Evolutionary conservation across 2,888 invertebrate species (phyloP).

Genomic region (Acleris laterana): DNA sequence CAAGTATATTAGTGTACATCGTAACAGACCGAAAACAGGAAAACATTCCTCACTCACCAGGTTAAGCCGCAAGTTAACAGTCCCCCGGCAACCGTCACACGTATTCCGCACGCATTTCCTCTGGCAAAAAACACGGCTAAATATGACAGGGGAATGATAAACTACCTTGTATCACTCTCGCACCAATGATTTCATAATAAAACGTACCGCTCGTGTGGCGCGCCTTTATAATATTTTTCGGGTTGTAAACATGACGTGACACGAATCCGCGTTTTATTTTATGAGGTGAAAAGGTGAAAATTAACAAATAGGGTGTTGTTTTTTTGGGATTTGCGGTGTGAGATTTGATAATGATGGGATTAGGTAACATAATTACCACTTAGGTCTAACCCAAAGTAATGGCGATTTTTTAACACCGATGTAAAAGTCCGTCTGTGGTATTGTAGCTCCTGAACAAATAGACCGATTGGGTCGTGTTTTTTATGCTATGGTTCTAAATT

Average conservation of each 20-base stretch:
- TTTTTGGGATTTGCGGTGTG: neutral
- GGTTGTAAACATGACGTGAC: conserved; percentile 36
- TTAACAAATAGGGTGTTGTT: conserved; percentile 20
- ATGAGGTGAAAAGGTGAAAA: conserved; percentile 33
- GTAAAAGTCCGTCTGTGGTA: too few species aligned
- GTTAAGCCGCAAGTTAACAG: conserved; percentile 30
- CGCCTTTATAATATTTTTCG: conserved; percentile 37
- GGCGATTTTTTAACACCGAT: too few species aligned
- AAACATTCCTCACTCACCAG: conserved; percentile 23
- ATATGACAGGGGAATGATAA: conserved; percentile 64
- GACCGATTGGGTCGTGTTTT: too few species aligned
- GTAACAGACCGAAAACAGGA: conserved; percentile 6
- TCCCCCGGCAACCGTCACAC: conserved; percentile 26
- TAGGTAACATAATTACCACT: too few species aligned
- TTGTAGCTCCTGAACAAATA: too few species aligned
- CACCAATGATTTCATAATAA: conserved; percentile 55
- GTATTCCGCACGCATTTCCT: conserved; percentile 40
- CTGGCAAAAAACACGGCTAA: conserved; percentile 51
- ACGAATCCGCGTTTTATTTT: conserved; percentile 31
- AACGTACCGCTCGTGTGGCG: conserved; percentile 43
- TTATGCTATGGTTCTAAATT: too few species aligned
- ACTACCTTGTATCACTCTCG: conserved; percentile 59
- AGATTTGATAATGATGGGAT: too few species aligned
- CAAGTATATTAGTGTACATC: neutral
- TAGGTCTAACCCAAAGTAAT: too few species aligned